Evolutionary conservation across 2,797 vertebrate species (phyloP).

Genomic region (Muraenolepis orangiensis): DNA sequence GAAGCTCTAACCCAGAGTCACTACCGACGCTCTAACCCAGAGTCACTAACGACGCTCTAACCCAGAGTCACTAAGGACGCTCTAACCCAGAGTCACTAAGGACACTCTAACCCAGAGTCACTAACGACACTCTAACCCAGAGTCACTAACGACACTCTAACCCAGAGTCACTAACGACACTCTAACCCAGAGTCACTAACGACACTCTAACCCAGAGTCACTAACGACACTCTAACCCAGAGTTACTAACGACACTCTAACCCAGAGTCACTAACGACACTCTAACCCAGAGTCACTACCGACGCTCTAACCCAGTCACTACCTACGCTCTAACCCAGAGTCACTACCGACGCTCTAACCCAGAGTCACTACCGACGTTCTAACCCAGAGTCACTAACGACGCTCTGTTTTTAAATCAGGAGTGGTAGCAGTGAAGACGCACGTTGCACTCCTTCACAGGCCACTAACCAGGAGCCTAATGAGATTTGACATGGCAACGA

Average conservation of each 20-base stretch:
- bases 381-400: background rate
- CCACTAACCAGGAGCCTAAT: constrained; percentile 63
- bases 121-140: no score
- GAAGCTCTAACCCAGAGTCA: background rate
- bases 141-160: no score
- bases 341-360: background rate
- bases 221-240: no score
- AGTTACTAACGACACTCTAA: no score
- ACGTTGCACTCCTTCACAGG: constrained; percentile 29
- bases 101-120: background rate
- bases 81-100: no score
- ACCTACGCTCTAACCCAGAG: background rate
- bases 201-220: background rate
- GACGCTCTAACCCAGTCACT: no score
- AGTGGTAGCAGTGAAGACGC: background rate
- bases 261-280: background rate
- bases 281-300: background rate
- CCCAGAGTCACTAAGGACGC: background rate
- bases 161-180: background rate
- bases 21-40: background rate
- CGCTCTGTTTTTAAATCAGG: constrained; percentile 8
- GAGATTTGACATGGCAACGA: constrained; percentile 54
- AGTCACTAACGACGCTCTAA: background rate
- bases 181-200: no score
- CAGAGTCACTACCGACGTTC: background rate